These are phyloP conservation scores for Eulithis prunata DNA, from an alignment of 2,888 invertebrate species.

Conservation along the genomic window DNA sequence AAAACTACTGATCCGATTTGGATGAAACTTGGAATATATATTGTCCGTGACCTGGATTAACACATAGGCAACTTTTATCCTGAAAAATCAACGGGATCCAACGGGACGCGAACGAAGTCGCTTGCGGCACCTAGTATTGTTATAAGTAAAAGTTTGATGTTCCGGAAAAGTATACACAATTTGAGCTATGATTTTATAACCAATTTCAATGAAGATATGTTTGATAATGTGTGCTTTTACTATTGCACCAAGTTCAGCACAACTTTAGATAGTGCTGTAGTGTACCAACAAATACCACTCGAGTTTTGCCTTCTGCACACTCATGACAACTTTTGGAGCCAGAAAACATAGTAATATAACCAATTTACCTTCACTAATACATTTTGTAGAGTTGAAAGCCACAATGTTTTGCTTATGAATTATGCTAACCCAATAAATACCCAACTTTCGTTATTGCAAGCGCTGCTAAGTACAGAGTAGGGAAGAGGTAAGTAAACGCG, in stretches of 20 bases:
- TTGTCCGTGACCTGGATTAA: too few species aligned
- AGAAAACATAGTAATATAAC: background rate
- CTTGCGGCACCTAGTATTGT: too few species aligned
- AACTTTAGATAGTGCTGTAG: slow-evolving; percentile 3
- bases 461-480: slow-evolving; percentile 73
- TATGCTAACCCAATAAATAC: slow-evolving; percentile 37
- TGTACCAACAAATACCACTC: slow-evolving; percentile 1
- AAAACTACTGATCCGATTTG: too few species aligned
- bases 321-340: too few species aligned
- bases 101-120: too few species aligned
- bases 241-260: background rate
- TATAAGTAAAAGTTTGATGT: too few species aligned
- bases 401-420: slow-evolving; percentile 24
- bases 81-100: too few species aligned
- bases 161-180: background rate
- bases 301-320: slow-evolving; percentile 6
- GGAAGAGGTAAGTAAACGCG: slow-evolving; percentile 71
- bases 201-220: too few species aligned
- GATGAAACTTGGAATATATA: too few species aligned
- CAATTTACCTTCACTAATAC: slow-evolving; percentile 16
- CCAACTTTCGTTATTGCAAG: slow-evolving; percentile 63
- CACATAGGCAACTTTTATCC: too few species aligned
- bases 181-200: background rate
- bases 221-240: background rate
- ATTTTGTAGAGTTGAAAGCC: slow-evolving; percentile 23